These are phyloP conservation scores for rat (Rattus norvegicus) DNA, from an alignment of 2,113 vertebrate species.

Conservation along the genomic window GRCr8 NC_086021.1:127261001-127261500, in stretches of 20 bases:
- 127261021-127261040: neutral
- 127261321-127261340: neutral
- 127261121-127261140: neutral
- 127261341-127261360: neutral
- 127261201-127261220: neutral
- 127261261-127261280: neutral
- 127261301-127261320: neutral
- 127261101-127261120: neutral
- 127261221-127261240: neutral
- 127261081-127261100: neutral
- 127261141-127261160: neutral
- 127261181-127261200: neutral
- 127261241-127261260: neutral
- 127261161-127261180: neutral
- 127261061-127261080: too few relatives aligned
- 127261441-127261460: neutral
- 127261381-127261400: neutral
- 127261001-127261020: neutral
- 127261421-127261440: neutral
- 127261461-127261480: neutral
- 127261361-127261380: neutral
- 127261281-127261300: neutral
- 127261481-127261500: neutral
- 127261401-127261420: neutral
- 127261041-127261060: neutral